Conservation (phyloP, 2,113 vertebrate genomes). For the Semnornis frantzii region DNA sequence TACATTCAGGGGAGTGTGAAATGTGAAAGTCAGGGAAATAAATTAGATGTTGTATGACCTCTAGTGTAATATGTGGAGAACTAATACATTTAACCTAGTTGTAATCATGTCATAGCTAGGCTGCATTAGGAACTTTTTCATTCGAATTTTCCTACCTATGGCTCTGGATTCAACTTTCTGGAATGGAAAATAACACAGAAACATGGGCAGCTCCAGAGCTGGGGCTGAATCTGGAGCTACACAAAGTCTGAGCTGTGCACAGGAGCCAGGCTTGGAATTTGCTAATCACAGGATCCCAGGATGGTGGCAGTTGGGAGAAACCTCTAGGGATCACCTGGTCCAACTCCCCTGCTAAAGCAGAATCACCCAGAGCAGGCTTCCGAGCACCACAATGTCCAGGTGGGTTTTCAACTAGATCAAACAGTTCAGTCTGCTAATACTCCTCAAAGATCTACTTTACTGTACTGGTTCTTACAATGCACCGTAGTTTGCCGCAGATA, state of each 20-base stretch:
- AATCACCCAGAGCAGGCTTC: no score
- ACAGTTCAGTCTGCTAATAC: no score
- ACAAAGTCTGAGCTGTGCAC: not conserved
- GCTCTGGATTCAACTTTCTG: not conserved
- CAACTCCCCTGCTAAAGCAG: no score
- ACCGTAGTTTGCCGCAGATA: no score
- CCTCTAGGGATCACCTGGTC: no score
- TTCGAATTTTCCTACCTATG: conserved; percentile 2
- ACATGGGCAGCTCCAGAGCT: not conserved
- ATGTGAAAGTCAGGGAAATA: conserved; percentile 58
- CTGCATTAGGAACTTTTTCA: conserved; percentile 43
- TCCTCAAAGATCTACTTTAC: no score
- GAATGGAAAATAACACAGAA: not conserved
- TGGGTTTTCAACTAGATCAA: no score
- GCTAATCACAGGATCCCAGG: not conserved
- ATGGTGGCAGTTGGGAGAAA: no score
- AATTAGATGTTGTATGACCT: conserved; percentile 57
- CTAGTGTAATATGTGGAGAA: conserved; percentile 47
- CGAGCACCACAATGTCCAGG: no score
- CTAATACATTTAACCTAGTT: conserved; percentile 53
- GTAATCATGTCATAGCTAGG: conserved; percentile 34
- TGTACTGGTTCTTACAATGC: no score
- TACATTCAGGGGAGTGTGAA: conserved; percentile 56
- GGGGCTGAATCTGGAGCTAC: not conserved
- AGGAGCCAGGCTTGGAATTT: not conserved